A percentile compares a stretch with the other conserved stretches of the same genome.
Evolutionary conservation across 1,140 invertebrate species (phyloP).

Genomic region (honey bee (Apis mellifera)): DNA sequence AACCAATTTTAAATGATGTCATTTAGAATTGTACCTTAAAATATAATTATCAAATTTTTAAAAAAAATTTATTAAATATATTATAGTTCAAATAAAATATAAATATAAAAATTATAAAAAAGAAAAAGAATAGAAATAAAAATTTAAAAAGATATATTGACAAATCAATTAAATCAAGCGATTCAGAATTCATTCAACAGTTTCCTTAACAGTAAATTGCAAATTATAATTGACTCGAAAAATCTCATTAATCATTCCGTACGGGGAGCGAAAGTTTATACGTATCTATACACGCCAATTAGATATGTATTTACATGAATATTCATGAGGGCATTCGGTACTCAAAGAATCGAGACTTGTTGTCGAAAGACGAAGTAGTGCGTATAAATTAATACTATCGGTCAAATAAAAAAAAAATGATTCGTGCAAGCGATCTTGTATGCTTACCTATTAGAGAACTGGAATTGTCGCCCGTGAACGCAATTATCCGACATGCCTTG

Average conservation of each 20-base stretch:
- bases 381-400: conserved; percentile 8
- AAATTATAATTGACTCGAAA: conserved; percentile 12
- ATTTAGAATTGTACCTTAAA: not conserved
- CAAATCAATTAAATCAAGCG: not conserved
- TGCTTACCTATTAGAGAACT: conserved; percentile 89
- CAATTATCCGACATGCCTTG: conserved; percentile 89
- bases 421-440: not conserved
- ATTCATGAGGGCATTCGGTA: conserved; percentile 5
- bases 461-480: conserved; percentile 97
- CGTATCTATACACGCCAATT: not conserved
- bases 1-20: not conserved
- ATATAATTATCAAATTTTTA: not conserved
- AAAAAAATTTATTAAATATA: no score
- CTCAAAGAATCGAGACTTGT: not conserved
- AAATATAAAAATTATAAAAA: not conserved
- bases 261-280: conserved; percentile 16
- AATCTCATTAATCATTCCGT: conserved; percentile 25
- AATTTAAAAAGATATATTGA: not conserved
- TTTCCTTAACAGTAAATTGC: not conserved
- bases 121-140: not conserved
- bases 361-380: conserved; percentile 10
- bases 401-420: not conserved
- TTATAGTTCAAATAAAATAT: no score
- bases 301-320: conserved; percentile 13
- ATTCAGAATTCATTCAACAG: not conserved